These are phyloP conservation scores for Metridium senile DNA, from an alignment of 92 coral and sea anemone genomes.

Conservation along the genomic window DNA sequence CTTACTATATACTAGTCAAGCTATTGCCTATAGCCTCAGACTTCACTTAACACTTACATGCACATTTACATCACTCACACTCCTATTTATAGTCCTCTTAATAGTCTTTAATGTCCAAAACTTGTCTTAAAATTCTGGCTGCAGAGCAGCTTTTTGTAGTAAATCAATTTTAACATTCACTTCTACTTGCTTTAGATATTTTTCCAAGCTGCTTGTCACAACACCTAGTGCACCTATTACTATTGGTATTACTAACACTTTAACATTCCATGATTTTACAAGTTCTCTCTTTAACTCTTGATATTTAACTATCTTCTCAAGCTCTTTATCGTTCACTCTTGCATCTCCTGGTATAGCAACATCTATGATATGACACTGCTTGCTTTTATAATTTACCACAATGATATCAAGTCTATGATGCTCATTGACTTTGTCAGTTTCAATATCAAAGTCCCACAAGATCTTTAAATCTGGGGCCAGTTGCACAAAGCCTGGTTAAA, in stretches of 20 bases:
- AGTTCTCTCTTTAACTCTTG: background rate
- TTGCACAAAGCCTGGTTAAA: too few relatives aligned
- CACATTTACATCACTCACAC: too few relatives aligned
- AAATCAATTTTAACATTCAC: background rate
- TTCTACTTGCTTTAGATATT: background rate
- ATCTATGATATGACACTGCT: background rate
- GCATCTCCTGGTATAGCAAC: slow-evolving; percentile 1
- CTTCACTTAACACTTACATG: too few relatives aligned
- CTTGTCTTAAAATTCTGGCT: background rate
- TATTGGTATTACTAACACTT: background rate
- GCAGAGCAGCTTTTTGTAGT: background rate
- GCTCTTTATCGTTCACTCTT: background rate
- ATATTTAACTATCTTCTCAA: background rate
- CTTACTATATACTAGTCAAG: too few relatives aligned
- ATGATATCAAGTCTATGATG: background rate
- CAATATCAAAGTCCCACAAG: background rate
- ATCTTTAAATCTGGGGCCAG: too few relatives aligned
- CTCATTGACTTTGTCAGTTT: background rate
- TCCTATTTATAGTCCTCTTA: too few relatives aligned
- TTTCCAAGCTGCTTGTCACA: background rate
- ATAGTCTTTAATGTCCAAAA: background rate
- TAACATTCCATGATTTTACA: background rate
- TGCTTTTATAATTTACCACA: background rate
- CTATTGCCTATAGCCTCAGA: too few relatives aligned
- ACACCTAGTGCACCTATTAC: background rate